phyloP scores from a whole-genome alignment of 2,888 invertebrate genomes.

The Scotopteryx bipunctaria region DNA sequence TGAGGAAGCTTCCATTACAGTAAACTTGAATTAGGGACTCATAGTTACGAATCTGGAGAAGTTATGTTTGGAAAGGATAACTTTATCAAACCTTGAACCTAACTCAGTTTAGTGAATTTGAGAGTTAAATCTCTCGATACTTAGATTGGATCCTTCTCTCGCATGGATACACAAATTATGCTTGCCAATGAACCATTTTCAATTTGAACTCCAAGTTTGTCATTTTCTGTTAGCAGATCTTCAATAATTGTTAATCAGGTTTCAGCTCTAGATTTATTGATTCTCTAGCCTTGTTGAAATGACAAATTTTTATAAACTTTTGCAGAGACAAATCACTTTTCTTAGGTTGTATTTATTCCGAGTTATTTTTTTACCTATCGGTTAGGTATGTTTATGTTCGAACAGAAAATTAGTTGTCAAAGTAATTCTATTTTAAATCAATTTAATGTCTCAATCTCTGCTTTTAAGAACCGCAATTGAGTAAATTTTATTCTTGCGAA shows the following conservation, averaged over 20 bases:
- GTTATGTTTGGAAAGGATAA: conserved; percentile 39
- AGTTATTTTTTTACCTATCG: too few species aligned
- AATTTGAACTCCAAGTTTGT: conserved; percentile 23
- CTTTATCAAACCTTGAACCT: conserved; percentile 32
- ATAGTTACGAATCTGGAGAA: conserved; percentile 32
- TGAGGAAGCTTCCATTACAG: conserved; percentile 30
- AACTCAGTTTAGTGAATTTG: conserved; percentile 28
- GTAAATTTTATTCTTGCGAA: conserved; percentile 19
- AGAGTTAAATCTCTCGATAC: conserved; percentile 27
- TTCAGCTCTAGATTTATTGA: conserved; percentile 1
- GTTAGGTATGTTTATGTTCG: too few species aligned
- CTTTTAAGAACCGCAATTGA: conserved; percentile 1
- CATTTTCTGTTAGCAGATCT: conserved; percentile 14
- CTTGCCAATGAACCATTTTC: conserved; percentile 29
- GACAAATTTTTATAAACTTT: too few species aligned
- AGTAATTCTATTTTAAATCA: conserved; percentile 1
- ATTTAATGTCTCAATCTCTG: conserved; percentile 15
- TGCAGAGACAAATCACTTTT: too few species aligned
- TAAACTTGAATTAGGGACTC: conserved; percentile 36
- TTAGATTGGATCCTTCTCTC: conserved; percentile 27
- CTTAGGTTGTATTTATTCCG: too few species aligned
- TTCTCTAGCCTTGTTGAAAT: too few species aligned
- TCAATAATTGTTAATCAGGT: conserved; percentile 2
- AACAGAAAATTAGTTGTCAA: neutral
- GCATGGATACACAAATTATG: conserved; percentile 28